phyloP scores from a whole-genome alignment of 2,113 vertebrate genomes.

The Scomber scombrus region DNA sequence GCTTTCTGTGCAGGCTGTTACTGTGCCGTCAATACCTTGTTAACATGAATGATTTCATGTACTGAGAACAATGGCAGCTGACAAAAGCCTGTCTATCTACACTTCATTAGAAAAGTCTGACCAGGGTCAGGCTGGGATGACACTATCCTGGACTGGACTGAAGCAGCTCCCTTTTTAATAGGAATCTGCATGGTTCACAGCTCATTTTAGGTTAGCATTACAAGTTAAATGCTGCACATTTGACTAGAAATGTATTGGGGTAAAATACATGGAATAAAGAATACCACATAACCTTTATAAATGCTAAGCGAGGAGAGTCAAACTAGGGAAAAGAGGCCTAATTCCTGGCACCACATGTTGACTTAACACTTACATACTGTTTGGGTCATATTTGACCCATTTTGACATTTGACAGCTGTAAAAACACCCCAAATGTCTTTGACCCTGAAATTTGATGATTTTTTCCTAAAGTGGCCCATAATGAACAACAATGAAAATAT shows the following conservation, averaged over 20 bases:
- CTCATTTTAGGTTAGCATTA: background rate
- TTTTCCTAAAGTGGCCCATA: too few species aligned
- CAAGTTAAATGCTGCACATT: conserved; percentile 3
- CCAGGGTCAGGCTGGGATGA: conserved; percentile 39
- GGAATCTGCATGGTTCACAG: background rate
- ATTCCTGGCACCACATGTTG: background rate
- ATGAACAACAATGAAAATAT: too few species aligned
- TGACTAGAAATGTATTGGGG: background rate
- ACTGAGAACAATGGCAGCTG: conserved; percentile 45
- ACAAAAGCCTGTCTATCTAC: conserved; percentile 47
- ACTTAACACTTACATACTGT: background rate
- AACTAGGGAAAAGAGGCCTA: background rate
- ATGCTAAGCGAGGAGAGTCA: background rate
- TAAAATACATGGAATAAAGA: too few species aligned
- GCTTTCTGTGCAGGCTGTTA: conserved; percentile 17
- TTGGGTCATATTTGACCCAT: too few species aligned
- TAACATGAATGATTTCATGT: conserved; percentile 54
- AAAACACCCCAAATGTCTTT: too few species aligned
- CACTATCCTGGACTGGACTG: conserved; percentile 1
- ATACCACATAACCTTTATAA: background rate
- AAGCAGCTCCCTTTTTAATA: background rate
- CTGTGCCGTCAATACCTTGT: conserved; percentile 52
- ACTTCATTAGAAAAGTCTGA: conserved; percentile 23
- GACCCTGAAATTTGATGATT: too few species aligned
- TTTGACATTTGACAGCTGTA: too few species aligned